Conservation (phyloP, 2,113 vertebrate genomes). For the Mohoua ochrocephala region DNA sequence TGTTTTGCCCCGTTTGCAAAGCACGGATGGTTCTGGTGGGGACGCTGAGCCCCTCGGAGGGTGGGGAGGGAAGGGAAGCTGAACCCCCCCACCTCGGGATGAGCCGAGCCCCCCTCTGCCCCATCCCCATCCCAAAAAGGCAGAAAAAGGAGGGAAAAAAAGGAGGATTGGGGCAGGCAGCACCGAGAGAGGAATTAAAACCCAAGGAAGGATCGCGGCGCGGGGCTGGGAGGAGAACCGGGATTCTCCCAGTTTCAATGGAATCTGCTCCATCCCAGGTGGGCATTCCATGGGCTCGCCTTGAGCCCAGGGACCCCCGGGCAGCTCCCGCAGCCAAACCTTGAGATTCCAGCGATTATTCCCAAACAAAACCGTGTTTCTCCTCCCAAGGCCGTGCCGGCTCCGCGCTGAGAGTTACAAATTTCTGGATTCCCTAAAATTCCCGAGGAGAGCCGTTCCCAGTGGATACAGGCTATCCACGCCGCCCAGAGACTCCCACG, state of each 20-base stretch:
- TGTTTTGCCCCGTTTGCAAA: too few species aligned
- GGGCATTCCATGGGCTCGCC: background rate
- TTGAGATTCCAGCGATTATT: fast-evolving
- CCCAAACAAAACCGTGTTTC: background rate
- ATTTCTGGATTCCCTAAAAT: background rate
- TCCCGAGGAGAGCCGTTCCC: fast-evolving
- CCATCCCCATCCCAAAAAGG: background rate
- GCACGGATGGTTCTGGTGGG: background rate
- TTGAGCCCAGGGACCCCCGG: fast-evolving
- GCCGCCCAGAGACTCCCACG: fast-evolving
- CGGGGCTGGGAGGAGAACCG: background rate
- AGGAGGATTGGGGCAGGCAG: background rate
- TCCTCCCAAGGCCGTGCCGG: background rate
- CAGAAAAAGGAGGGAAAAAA: background rate
- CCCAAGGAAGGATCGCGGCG: fast-evolving
- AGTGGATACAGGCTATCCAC: background rate
- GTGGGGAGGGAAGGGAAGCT: background rate
- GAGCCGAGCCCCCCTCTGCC: background rate
- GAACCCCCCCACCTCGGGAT: background rate
- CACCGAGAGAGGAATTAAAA: background rate
- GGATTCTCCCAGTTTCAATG: background rate
- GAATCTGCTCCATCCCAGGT: background rate
- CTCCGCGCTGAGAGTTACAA: too few species aligned
- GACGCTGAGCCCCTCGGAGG: background rate
- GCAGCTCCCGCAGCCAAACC: background rate